phyloP scores from a whole-genome alignment of 2,888 invertebrate genomes.

The Coelopa pilipes region DNA sequence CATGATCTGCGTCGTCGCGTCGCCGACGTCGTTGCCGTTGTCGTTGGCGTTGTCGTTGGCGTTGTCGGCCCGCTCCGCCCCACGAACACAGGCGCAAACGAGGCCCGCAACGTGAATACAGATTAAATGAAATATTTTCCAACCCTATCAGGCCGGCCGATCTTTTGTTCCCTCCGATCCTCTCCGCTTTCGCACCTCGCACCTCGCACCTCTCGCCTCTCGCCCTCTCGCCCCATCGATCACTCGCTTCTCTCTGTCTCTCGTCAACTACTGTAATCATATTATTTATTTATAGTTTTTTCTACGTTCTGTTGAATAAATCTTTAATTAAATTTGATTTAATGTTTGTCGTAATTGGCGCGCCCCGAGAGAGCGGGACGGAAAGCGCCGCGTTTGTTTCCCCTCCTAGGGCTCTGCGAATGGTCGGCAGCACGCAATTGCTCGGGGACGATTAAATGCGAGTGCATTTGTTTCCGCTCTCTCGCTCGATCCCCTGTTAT shows the following conservation, averaged over 20 bases:
- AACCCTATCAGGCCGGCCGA: conserved; percentile 14
- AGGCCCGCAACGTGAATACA: conserved; percentile 14
- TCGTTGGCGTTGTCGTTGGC: too few relatives aligned
- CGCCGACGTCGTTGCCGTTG: too few relatives aligned
- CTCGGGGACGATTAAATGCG: not conserved
- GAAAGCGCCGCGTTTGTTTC: not conserved
- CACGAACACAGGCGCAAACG: too few relatives aligned
- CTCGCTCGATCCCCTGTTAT: too few relatives aligned
- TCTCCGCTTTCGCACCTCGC: not conserved
- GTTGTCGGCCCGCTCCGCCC: too few relatives aligned
- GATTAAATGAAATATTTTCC: conserved; percentile 22
- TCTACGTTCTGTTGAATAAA: conserved; percentile 19
- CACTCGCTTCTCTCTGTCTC: too few relatives aligned
- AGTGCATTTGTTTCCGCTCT: conserved; percentile 8
- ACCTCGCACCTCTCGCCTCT: too few relatives aligned
- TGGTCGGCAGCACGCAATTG: conserved; percentile 17
- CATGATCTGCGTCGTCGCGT: conserved; percentile 1
- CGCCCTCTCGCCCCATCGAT: too few relatives aligned
- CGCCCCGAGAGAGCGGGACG: not conserved
- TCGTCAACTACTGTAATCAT: too few relatives aligned
- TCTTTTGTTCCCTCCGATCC: conserved; percentile 24
- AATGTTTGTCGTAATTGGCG: conserved; percentile 33
- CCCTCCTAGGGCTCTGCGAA: not conserved
- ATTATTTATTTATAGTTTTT: conserved; percentile 9
- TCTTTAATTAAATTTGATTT: conserved; percentile 33